Base-by-base conservation (phyloP, 2,888 invertebrate genomes). In the Platypus cylindrus region DNA sequence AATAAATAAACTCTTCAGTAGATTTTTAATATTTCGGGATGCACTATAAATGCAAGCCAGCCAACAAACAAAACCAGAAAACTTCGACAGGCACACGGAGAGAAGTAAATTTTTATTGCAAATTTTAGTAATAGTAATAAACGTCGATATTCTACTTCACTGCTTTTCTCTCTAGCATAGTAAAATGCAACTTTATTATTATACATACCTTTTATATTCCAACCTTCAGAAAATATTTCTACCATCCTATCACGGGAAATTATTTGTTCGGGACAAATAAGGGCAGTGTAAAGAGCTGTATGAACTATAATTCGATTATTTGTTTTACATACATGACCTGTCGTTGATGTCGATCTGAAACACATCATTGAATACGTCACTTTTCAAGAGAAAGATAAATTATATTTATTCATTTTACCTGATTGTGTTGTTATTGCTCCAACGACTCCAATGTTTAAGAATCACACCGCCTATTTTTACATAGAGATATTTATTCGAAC, bases 211-310 rank as follows among this genome's bases (percentile, higher is more conserved):
- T 46, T 58, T 40, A 63, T 53, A 38, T 63, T 59, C 86, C 86
- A 87, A 20, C 86, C 87, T 49, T 84, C 79, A 29, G 85, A 86
- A 58, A 86, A 87, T 30, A 86, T 75, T 63, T 84, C 82, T 13
- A 84, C 82, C 44, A 75, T 64, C 42, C 76, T 73, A 37, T 75
- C 70, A 17, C 71, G 68, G 27, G 70, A 70, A 25, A 62, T 55
- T 20, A 40, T 36, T 27, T 63, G 63, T 40, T 68, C 61, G 3
- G 74, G 76, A 48, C 78, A 79, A 3, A 74, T 66, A 11, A 71
- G 59, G n/a, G 65, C 67, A 35, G 68, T 64, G 26, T 68, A 62
- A 8, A 62, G 52, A 16, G 75, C 72, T 27, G 82, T 78, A 34
- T 45, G 45, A 3, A 89, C 71, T 3, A 83, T 74, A 39, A 86